Base-by-base conservation (phyloP, 2,113 vertebrate species). In the Lutjanus erythropterus region DNA sequence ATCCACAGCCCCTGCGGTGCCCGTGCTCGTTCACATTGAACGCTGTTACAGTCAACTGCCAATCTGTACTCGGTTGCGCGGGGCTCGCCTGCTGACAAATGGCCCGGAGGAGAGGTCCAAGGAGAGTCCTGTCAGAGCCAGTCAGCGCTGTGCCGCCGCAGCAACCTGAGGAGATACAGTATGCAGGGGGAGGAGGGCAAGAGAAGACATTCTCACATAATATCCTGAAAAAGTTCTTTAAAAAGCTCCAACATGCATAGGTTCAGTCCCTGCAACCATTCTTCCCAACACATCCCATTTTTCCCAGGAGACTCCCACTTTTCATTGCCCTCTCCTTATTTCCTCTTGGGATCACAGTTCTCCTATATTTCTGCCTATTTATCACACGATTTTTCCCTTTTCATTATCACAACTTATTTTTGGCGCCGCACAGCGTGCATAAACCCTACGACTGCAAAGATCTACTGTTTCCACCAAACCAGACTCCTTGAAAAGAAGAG, bases 71-170 rank as follows among this genome's bases (percentile, higher is more conserved):
- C 47, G 37, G 75, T 58, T 83, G 85, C 35, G 67, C 21, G 5
- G 71, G 65, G 81, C 83, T 69, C 6, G 75, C 83, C 68, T 89
- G 69, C 85, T 91, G 86, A 89, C 83, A 90, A 91, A 92, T 87
- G 86, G 80, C 86, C 82, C 27, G 64, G 50, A 87, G 87, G 78
- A 83, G 73, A 81, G 60, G 86, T 86, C 82, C 88, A 85, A 90
- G 85, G 87, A 91, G 86, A 91, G 76, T 50, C 83, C 84, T 90
- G 83, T 91, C 86, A 89, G 83, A 86, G 78, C 23, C 73, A 85
- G 81, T 83, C 76, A 72, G 77, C 23, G 42, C 78, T 68, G 65
- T 66, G 71, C 83, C 84, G 71, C 78, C 75, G 84, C 84, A 84
- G 83, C 77, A 75, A 56, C 84, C 75, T 83, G 46, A 56, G 65